A percentile compares a stretch with the other conserved stretches of the same genome.
These are phyloP conservation scores for Trogon surrucura DNA, from an alignment of 2,113 vertebrate genomes.

Conservation along the genomic window DNA sequence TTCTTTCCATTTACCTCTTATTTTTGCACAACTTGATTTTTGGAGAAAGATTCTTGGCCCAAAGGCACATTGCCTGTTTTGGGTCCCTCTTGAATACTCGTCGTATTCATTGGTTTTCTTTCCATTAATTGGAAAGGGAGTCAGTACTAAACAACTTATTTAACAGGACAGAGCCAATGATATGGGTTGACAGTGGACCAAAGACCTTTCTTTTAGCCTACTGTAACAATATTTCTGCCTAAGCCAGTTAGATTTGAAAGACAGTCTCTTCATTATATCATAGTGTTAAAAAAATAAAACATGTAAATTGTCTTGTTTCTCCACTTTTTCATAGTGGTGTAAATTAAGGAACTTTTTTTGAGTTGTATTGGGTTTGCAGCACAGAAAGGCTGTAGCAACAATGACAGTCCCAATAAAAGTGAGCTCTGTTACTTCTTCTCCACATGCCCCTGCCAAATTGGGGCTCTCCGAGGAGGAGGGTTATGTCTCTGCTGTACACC, in stretches of 20 bases:
- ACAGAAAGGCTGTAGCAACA: not conserved
- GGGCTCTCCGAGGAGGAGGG: fast-evolving
- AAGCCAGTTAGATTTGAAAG: not conserved
- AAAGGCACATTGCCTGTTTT: not conserved
- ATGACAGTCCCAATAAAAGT: fast-evolving
- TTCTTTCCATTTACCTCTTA: fast-evolving
- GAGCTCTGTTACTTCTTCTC: not conserved
- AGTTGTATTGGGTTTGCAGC: too few species aligned
- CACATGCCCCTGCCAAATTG: fast-evolving
- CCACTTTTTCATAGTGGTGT: too few species aligned
- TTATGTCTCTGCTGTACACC: fast-evolving
- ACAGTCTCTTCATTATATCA: not conserved
- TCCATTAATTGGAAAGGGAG: not conserved
- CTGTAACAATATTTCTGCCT: not conserved
- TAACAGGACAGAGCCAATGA: fast-evolving
- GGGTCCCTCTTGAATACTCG: not conserved
- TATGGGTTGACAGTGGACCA: not conserved
- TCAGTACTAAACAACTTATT: fast-evolving
- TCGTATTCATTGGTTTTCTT: fast-evolving
- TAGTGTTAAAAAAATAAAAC: too few species aligned
- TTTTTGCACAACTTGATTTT: not conserved
- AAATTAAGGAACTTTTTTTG: too few species aligned
- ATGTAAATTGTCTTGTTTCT: too few species aligned
- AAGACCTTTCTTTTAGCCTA: not conserved
- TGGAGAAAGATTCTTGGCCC: not conserved